A percentile compares a stretch with the other conserved stretches of the same genome.
Evolutionary conservation across 2,113 vertebrate genomes (phyloP).

Genomic region (Cephalopterus ornatus): DNA sequence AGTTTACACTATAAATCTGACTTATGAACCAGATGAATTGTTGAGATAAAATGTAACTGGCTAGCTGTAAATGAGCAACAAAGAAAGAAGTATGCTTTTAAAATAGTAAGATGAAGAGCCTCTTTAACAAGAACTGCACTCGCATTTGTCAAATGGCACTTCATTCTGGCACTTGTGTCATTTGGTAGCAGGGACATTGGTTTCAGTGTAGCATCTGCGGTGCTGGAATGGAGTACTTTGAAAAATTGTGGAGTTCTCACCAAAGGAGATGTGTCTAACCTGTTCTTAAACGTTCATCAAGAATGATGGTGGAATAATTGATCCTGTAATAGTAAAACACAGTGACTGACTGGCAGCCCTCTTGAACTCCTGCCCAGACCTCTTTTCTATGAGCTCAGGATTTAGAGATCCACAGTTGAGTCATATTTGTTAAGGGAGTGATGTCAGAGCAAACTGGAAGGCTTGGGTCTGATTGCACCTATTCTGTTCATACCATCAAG

Average conservation of each 20-base stretch:
- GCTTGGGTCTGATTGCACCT: neutral
- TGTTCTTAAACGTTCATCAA: neutral
- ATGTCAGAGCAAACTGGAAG: neutral
- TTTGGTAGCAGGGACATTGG: neutral
- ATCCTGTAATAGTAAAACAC: neutral
- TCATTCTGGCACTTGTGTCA: neutral
- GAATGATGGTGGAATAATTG: neutral
- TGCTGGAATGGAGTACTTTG: neutral
- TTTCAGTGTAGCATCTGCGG: neutral
- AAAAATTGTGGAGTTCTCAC: neutral
- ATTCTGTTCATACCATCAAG: neutral
- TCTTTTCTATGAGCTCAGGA: neutral
- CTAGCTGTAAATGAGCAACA: neutral
- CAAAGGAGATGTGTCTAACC: neutral
- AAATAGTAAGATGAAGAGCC: conserved; percentile 24
- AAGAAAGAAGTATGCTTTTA: conserved; percentile 2
- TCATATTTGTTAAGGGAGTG: neutral
- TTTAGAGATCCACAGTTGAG: neutral
- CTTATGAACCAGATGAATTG: conserved; percentile 38
- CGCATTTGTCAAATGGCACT: neutral
- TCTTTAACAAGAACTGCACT: neutral
- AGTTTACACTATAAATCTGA: conserved; percentile 31
- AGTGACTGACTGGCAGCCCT: neutral
- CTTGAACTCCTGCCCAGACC: conserved; percentile 18
- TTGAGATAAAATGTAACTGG: conserved; percentile 31